Base-by-base conservation (phyloP, 1,140 invertebrate species). In the Scaptodrosophila lebanonensis region DNA sequence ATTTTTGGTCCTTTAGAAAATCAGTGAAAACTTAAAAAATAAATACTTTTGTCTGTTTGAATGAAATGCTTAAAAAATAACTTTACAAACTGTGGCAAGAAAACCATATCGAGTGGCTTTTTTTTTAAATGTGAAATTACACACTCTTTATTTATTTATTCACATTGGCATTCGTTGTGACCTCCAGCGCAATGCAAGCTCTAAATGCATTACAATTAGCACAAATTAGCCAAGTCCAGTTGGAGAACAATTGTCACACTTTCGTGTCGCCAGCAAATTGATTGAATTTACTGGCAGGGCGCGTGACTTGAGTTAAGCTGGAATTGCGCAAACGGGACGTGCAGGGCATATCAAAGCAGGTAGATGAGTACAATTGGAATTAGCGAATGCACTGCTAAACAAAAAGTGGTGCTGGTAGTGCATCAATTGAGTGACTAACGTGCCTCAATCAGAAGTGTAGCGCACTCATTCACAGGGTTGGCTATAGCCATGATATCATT, bases 151-250 rank as follows among this genome's bases (percentile, higher is more conserved):
- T n/a, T n/a, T n/a, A n/a, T n/a, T n/a, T n/a, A n/a, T n/a, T n/a
- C n/a, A n/a, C n/a, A 30, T 47, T 20, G 54, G 25, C 45, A 17
- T 42, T 50, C 38, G 33, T 58, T 44, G 45, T 59, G 66, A 72
- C 59, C 73, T 51, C 47, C 27, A 30, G 1, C 6, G 8, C 40
- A 47, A 32, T 32, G 57, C 49, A 45, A 39, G n/a, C n/a, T n/a
- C 62, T 58, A 76, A 76, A 56, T 77, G 73, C 73, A 77, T 77
- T 68, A 72, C 67, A 77, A 77, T 77, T 79, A 67, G 63, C 64
- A 58, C 47, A 66, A 77, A 77, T 79, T 79, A 79, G 61, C 42
- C 65, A 63, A 57, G 68, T 60, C 73, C 72, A 56, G 47, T 47
- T 53, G 66, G 62, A n/a, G n/a, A 63, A 35, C 52, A 76, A 76